phyloP scores from a whole-genome alignment of 2,888 invertebrate genomes.

The Tigriopus californicus region DNA sequence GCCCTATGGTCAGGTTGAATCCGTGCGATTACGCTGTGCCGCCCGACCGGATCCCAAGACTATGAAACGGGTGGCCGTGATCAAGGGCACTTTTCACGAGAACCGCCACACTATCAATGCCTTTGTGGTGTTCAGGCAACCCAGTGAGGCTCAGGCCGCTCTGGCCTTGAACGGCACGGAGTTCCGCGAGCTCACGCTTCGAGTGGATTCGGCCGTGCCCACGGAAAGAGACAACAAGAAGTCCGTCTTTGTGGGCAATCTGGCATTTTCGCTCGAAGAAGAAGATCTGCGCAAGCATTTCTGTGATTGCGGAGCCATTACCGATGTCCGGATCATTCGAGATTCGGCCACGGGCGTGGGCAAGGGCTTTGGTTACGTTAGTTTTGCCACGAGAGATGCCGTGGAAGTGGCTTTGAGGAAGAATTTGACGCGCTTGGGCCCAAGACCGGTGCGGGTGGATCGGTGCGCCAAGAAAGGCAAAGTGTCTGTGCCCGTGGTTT shows the following conservation, averaged over 20 bases:
- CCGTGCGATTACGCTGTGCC: constrained; percentile 11
- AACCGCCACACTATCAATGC: neutral
- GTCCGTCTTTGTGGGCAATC: constrained; percentile 16
- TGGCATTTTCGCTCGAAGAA: constrained; percentile 9
- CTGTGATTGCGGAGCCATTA: constrained; percentile 4
- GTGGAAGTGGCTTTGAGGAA: constrained; percentile 11
- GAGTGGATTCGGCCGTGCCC: constrained; percentile 1
- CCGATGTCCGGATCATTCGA: constrained; percentile 14
- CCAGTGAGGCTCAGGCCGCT: neutral
- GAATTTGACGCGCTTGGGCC: neutral
- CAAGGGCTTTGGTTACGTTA: constrained; percentile 16
- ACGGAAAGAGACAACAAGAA: neutral
- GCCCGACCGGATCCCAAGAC: constrained; percentile 12
- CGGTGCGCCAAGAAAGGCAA: neutral
- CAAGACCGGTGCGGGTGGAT: constrained; percentile 8
- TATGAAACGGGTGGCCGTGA: constrained; percentile 1
- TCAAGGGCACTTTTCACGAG: neutral
- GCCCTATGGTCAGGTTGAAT: constrained; percentile 7
- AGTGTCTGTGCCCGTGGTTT: neutral
- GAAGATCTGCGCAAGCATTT: constrained; percentile 11
- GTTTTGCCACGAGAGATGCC: constrained; percentile 3
- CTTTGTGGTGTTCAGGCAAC: neutral
- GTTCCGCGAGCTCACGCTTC: neutral
- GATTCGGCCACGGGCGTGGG: constrained; percentile 12
- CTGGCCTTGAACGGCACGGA: neutral